Evolutionary conservation across 2,888 invertebrate genomes (phyloP).

Genomic region (Graphium colonna): DNA sequence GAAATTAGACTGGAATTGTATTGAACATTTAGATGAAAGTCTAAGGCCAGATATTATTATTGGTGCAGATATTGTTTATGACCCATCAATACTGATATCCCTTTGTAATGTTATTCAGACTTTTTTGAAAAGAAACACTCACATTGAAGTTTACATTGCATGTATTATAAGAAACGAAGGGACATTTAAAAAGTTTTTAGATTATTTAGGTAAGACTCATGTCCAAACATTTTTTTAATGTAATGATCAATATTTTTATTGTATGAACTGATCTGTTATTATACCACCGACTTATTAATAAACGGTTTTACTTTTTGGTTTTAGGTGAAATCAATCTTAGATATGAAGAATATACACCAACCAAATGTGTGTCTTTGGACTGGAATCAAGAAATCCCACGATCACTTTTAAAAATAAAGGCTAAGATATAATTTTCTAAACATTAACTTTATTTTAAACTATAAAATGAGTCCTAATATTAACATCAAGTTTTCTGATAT

Average conservation of each 20-base stretch:
- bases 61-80: slow-evolving; percentile 70
- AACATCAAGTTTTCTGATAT: too few relatives aligned
- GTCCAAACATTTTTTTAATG: not conserved
- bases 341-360: slow-evolving; percentile 33
- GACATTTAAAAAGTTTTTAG: slow-evolving; percentile 81
- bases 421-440: too few relatives aligned
- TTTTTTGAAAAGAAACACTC: slow-evolving; percentile 47
- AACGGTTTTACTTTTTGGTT: slow-evolving; percentile 29
- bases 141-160: slow-evolving; percentile 54
- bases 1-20: slow-evolving; percentile 57
- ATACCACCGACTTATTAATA: not conserved
- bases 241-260: not conserved
- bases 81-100: slow-evolving; percentile 55
- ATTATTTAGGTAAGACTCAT: slow-evolving; percentile 65
- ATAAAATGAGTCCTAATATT: too few relatives aligned
- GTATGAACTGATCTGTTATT: not conserved
- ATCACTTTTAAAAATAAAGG: slow-evolving; percentile 47
- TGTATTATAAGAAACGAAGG: slow-evolving; percentile 81
- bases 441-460: too few relatives aligned
- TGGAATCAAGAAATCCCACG: slow-evolving; percentile 44
- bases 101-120: slow-evolving; percentile 50
- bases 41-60: slow-evolving; percentile 57
- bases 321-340: slow-evolving; percentile 39
- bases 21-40: slow-evolving; percentile 38
- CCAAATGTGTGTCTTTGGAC: slow-evolving; percentile 37